phyloP scores from a whole-genome alignment of 2,888 invertebrate genomes.

The Argyra leucocephala region DNA sequence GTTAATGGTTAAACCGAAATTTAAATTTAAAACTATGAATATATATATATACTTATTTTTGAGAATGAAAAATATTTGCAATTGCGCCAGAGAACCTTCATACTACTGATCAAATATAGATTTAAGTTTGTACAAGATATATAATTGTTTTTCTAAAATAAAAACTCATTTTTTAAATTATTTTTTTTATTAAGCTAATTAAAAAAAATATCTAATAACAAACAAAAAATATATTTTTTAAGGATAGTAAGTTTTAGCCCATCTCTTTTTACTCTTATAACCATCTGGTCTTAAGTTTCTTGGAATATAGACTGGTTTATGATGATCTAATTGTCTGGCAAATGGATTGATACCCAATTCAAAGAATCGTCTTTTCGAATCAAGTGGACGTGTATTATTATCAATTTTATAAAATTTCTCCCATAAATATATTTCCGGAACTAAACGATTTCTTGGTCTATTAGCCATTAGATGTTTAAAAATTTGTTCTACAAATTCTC shows the following conservation, averaged over 20 bases:
- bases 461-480: constrained; percentile 63
- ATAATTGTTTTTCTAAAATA: too few relatives aligned
- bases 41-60: too few relatives aligned
- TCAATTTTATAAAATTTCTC: constrained; percentile 71
- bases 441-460: constrained; percentile 51
- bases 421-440: constrained; percentile 70
- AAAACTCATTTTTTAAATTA: too few relatives aligned
- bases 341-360: constrained; percentile 55
- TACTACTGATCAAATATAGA: too few relatives aligned
- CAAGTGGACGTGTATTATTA: constrained; percentile 57
- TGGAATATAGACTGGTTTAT: constrained; percentile 60
- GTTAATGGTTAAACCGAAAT: too few relatives aligned
- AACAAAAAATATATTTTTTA: too few relatives aligned
- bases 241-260: constrained; percentile 61
- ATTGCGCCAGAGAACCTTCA: too few relatives aligned
- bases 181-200: too few relatives aligned
- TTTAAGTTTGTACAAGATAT: too few relatives aligned
- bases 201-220: too few relatives aligned
- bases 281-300: constrained; percentile 52
- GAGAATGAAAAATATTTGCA: too few relatives aligned
- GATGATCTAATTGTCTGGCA: constrained; percentile 57
- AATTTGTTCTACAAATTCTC: constrained; percentile 58
- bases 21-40: too few relatives aligned
- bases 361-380: constrained; percentile 60
- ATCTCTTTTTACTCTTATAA: constrained; percentile 53